A percentile compares a stretch with the other conserved stretches of the same genome.
Evolutionary conservation across 2,888 invertebrate genomes (phyloP).

Genomic region (Catocala fraxini): DNA sequence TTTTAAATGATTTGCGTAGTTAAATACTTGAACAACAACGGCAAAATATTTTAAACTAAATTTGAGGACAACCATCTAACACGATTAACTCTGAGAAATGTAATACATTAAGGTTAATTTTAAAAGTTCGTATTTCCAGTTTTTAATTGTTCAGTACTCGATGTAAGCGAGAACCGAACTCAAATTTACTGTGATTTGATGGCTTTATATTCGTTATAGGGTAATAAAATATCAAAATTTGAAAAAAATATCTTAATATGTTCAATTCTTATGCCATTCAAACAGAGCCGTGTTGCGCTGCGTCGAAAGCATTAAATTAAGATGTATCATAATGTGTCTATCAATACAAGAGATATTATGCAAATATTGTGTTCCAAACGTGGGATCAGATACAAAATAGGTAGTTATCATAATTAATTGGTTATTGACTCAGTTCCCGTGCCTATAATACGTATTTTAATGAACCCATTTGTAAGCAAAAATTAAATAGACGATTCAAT

Average conservation of each 20-base stretch:
- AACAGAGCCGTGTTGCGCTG: constrained; percentile 25
- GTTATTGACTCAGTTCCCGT: constrained; percentile 48
- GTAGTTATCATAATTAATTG: constrained; percentile 63
- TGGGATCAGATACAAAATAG: constrained; percentile 50
- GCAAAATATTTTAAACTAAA: too few relatives aligned
- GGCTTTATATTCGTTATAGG: constrained; percentile 28
- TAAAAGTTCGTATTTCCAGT: constrained; percentile 26
- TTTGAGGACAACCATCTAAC: neutral
- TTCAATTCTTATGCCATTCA: constrained; percentile 21
- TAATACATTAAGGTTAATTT: constrained; percentile 23
- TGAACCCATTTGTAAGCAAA: constrained; percentile 50
- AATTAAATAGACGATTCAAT: constrained; percentile 48
- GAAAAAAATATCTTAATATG: constrained; percentile 28
- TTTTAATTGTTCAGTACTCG: constrained; percentile 21
- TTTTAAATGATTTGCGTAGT: constrained; percentile 2
- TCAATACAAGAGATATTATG: constrained; percentile 44
- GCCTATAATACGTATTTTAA: constrained; percentile 46
- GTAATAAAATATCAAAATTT: constrained; percentile 37
- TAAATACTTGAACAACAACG: neutral
- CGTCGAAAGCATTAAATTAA: constrained; percentile 40
- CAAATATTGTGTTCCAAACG: constrained; percentile 38
- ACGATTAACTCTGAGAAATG: constrained; percentile 6
- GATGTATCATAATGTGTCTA: constrained; percentile 33
- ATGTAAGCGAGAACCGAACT: constrained; percentile 29
- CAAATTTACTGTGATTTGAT: constrained; percentile 37